Evolutionary conservation across 1,140 invertebrate genomes (phyloP), one percentile per base, ranked within the genome.

Genomic region (Scaptomyza montana): DNA sequence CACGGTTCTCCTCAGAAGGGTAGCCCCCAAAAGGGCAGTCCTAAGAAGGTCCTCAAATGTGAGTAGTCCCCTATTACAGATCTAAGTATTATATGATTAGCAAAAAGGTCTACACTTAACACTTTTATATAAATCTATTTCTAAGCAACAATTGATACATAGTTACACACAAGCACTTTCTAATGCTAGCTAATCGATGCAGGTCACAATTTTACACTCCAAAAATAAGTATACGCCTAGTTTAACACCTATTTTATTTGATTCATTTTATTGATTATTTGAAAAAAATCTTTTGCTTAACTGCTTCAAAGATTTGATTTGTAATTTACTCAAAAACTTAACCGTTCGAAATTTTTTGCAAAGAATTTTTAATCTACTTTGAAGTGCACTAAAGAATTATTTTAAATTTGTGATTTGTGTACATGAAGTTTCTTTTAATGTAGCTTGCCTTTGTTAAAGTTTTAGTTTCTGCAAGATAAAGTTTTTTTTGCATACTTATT

Each of bases 11-110:
- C 91, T 6, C 91, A 92, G 66, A 92, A 92, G 72, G 92, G 93
- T 56, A 93, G 93, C 62, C 93, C 93, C 10, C 93, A 93, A 51
- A 95, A 94, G 89, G 94, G 94, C 65, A 95, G 94, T 74, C 94
- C 94, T 9, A 95, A 95, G 89, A 95, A 94, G 82, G 94, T 94
- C 53, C 68, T 92, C 19, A 92, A 92, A 92, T 62, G 90, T 92
- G 74, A 91, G 90, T 91, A 82, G 36, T 66, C 53, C 12, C 43
- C 51, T 45, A 43, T 19, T 10, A 25, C n/a, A 6, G 9, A 3
- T n/a, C 13, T 39, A 12, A 45, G 39, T 39, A 21, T 41, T 45
- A 51, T 56, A 67, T 73, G 49, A 43, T 12, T 72, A 73, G 56
- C 12, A 28, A 45, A 56, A 3, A 59, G 21, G 12, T 54, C 28